phyloP scores from a whole-genome alignment of 2,113 vertebrate genomes.

The Capreolus pygargus region DNA sequence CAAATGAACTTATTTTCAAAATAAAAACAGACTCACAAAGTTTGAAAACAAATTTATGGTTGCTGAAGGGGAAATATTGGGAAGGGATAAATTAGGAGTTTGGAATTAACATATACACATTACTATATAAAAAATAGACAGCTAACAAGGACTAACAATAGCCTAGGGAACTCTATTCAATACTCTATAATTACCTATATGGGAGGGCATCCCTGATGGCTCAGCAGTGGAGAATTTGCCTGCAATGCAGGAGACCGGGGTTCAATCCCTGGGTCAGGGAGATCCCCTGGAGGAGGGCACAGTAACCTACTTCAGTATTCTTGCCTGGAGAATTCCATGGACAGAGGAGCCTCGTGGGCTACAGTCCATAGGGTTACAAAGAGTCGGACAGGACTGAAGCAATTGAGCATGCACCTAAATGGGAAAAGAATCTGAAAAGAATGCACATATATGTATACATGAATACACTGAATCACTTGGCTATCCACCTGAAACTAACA shows the following conservation, averaged over 20 bases:
- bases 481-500: not conserved
- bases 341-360: not conserved
- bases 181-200: not conserved
- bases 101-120: not conserved
- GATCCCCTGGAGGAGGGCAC: not conserved
- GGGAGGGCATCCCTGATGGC: not conserved
- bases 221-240: not conserved
- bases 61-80: not conserved
- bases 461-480: not conserved
- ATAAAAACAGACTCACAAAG: not conserved
- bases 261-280: not conserved
- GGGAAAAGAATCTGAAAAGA: not conserved
- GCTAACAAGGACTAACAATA: not conserved
- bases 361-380: not conserved
- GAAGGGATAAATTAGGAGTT: not conserved
- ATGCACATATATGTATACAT: not conserved
- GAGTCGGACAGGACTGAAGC: not conserved
- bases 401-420: accelerated
- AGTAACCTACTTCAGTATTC: not conserved
- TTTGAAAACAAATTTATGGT: not conserved
- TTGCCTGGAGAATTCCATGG: not conserved
- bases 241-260: not conserved
- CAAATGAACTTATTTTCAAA: not conserved
- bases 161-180: not conserved
- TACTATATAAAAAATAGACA: not conserved